Evolutionary conservation across 2,113 vertebrate species (phyloP).

Genomic region (Macaca nemestrina): DNA sequence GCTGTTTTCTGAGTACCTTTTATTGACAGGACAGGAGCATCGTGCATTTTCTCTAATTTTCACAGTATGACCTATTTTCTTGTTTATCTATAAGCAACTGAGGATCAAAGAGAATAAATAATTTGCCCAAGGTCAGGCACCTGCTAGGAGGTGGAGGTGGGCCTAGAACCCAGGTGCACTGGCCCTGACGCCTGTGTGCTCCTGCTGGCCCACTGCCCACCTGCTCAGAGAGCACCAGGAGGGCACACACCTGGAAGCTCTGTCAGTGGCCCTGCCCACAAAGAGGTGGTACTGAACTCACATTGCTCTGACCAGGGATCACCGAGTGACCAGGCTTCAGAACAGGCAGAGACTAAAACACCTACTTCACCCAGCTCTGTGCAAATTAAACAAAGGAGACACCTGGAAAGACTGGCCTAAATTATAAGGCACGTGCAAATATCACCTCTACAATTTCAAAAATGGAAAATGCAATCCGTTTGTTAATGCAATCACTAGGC

Average conservation of each 20-base stretch:
- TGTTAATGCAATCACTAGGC: neutral
- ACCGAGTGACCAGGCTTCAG: neutral
- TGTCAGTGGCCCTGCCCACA: fast-evolving
- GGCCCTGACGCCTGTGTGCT: neutral
- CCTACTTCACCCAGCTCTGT: neutral
- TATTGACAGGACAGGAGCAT: neutral
- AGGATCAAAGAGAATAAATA: neutral
- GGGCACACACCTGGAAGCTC: neutral
- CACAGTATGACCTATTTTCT: neutral
- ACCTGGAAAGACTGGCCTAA: neutral
- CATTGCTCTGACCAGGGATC: neutral
- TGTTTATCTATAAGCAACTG: neutral
- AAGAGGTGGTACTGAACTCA: too few relatives aligned
- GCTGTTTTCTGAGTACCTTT: neutral
- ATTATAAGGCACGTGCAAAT: neutral
- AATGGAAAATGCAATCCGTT: too few relatives aligned
- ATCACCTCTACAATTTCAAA: neutral
- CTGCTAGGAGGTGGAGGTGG: neutral
- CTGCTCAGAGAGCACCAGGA: neutral
- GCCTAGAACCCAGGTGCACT: neutral
- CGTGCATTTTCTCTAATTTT: neutral
- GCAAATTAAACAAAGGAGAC: neutral
- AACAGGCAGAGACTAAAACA: neutral
- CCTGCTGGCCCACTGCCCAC: neutral
- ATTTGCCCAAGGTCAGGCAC: neutral